Conservation (phyloP, 2,888 invertebrate species). For the Apotomis capreana region DNA sequence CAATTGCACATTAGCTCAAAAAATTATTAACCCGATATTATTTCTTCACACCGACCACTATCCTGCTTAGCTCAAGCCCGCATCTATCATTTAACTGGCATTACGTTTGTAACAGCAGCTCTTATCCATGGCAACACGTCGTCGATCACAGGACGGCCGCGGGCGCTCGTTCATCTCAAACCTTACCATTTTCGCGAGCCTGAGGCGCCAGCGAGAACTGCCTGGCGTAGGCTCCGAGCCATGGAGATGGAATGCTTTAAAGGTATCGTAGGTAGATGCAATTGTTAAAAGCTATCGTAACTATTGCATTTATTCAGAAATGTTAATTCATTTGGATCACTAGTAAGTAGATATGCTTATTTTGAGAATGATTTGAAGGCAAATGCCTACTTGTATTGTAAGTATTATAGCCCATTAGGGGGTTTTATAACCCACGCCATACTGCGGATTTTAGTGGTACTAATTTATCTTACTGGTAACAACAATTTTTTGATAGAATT, state of each 20-base stretch:
- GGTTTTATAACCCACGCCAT: no score
- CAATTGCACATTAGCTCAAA: not conserved
- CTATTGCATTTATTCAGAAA: not conserved
- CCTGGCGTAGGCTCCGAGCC: constrained; percentile 19
- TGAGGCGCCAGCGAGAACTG: constrained; percentile 15
- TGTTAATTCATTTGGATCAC: not conserved
- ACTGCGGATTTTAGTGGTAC: no score
- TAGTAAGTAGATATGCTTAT: no score
- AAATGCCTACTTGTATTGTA: no score
- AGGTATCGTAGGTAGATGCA: not conserved
- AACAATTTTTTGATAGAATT: no score
- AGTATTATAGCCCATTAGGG: no score
- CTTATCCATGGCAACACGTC: constrained; percentile 37
- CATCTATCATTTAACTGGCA: constrained; percentile 26
- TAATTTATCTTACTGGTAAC: no score
- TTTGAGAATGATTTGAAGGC: no score
- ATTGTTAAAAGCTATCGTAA: not conserved
- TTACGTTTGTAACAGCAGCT: constrained; percentile 28
- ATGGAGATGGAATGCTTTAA: constrained; percentile 3
- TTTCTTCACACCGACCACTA: not conserved
- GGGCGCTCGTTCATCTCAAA: constrained; percentile 28
- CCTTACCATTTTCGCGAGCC: constrained; percentile 39
- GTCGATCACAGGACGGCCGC: constrained; percentile 30
- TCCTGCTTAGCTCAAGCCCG: constrained; percentile 4
- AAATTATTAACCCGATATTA: not conserved